Base-by-base conservation (phyloP, 2,888 invertebrate genomes). In the Tromatobia lineatoria region DNA sequence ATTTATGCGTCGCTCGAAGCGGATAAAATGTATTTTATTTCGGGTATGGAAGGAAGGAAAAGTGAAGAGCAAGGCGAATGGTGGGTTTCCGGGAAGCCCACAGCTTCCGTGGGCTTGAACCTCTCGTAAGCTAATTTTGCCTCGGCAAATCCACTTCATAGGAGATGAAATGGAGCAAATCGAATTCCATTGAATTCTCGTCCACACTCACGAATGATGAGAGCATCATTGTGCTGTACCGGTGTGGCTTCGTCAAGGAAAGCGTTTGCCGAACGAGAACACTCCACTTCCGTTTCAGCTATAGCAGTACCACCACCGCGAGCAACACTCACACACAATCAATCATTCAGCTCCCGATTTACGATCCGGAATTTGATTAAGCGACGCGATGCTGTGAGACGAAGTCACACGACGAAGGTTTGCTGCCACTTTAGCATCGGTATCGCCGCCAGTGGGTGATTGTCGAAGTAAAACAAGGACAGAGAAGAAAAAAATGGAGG, bases 111-210 rank as follows among this genome's bases (percentile, higher is more conserved):
- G n/a, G n/a, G n/a, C 20, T 64, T 7, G 29, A 54, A 23, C 29
- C 20, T 20, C 25, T 50, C 69, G 59, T 54, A n/a, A 71, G 64
- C 25, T 45, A 64, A 64, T 73, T 73, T 64, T 66, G 42, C 25
- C 34, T 52, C 78, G 75, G 85, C 79, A 85, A 88, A 89, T 88
- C 85, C 86, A 87, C 87, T 85, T 74, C 70, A 20, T 29, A 20
- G 54, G 45, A 79, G 70, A 87, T 87, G 88, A 89, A 89, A 89
- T 76, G 87, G 87, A 86, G 83, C 86, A 88, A 89, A 89, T 88
- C 86, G 86, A 87, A 87, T 88, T 87, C 66, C 61, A 74, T 57
- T 57, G 57, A 25, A 57, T 57, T 57, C 25, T 57, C 2, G 64
- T 18, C 18, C 38, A 38, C 34, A 20, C 38, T 64, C 64, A 38